These are phyloP conservation scores for Crioceris asparagi DNA, from an alignment of 2,888 invertebrate genomes.

Conservation along the genomic window DNA sequence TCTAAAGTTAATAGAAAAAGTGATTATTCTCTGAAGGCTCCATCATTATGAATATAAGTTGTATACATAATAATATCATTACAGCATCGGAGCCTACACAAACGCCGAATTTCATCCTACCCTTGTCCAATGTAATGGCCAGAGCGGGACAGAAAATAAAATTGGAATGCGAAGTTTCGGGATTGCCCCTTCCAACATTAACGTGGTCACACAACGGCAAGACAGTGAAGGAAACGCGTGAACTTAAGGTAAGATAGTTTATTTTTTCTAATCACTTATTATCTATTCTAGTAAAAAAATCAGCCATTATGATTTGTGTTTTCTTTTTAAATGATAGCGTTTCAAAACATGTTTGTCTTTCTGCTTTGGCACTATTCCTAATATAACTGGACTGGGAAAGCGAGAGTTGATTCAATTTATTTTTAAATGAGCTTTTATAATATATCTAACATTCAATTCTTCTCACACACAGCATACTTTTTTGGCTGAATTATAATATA, in stretches of 20 bases:
- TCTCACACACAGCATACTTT: no score
- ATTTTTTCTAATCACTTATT: slow-evolving; percentile 1
- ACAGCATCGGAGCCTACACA: slow-evolving; percentile 52
- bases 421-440: no score
- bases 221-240: slow-evolving; percentile 48
- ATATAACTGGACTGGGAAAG: background rate
- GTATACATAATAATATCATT: no score
- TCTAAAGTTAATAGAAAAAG: no score
- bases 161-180: slow-evolving; percentile 57
- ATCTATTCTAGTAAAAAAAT: no score
- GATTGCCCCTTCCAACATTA: slow-evolving; percentile 52
- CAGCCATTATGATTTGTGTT: no score
- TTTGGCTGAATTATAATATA: no score
- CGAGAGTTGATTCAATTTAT: slow-evolving; percentile 4
- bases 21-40: no score
- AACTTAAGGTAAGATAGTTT: slow-evolving; percentile 46
- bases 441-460: no score
- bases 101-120: slow-evolving; percentile 49
- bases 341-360: no score
- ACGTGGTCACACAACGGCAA: slow-evolving; percentile 61
- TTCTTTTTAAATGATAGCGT: no score
- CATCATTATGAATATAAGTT: no score
- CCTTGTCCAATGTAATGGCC: slow-evolving; percentile 60
- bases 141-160: slow-evolving; percentile 62
- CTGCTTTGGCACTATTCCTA: slow-evolving; percentile 6